Evolutionary conservation across 1,140 invertebrate genomes (phyloP).

Genomic region (Lepidurus apus): DNA sequence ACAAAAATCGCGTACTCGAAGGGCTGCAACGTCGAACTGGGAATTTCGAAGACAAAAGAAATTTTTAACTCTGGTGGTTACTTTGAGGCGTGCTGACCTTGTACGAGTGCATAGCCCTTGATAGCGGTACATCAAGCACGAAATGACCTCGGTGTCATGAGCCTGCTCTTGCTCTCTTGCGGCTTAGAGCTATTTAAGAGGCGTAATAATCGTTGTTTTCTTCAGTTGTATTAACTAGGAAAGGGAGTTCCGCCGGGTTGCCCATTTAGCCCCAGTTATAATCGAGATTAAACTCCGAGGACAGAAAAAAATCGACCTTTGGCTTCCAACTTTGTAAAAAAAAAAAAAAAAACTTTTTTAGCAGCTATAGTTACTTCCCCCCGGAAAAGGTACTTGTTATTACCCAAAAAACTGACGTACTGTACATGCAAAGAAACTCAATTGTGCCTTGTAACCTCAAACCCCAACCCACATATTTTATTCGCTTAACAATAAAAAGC

Average conservation of each 20-base stretch:
- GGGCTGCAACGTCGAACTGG: no score
- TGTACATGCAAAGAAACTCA: neutral
- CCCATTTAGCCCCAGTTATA: no score
- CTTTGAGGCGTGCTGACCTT: neutral
- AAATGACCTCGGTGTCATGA: conserved; percentile 8
- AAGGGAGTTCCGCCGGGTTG: no score
- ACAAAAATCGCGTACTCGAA: no score
- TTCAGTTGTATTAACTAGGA: neutral
- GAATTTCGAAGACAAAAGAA: neutral
- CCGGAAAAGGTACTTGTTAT: no score
- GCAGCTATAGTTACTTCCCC: no score
- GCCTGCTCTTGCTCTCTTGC: neutral
- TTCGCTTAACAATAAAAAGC: neutral
- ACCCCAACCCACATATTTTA: neutral
- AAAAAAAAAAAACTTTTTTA: no score
- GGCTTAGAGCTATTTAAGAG: neutral
- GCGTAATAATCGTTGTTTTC: neutral
- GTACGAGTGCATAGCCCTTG: conserved; percentile 8
- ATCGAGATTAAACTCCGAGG: no score
- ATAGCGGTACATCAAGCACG: neutral
- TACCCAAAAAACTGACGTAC: no score
- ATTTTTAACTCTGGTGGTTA: neutral
- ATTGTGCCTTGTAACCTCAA: neutral
- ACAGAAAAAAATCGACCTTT: no score
- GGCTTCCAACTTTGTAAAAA: no score